Base-by-base conservation (phyloP, 2,113 vertebrate genomes). In the Lophochroa leadbeateri region DNA sequence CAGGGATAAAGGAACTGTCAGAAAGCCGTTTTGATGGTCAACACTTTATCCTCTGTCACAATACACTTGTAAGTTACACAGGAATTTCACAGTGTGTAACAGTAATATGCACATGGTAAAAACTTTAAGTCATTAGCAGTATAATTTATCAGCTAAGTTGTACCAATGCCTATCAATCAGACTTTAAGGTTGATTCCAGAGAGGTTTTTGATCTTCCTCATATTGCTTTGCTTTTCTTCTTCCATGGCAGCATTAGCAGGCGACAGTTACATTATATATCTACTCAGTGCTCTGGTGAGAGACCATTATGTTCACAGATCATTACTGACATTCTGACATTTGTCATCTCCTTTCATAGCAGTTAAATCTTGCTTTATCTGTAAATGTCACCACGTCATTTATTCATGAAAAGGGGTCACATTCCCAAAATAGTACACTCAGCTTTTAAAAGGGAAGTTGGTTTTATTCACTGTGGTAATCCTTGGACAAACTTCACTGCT, bases 271-370 rank as follows among this genome's bases (percentile, higher is more conserved):
- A 96, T 97, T 98, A 96, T 97, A 97, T 97, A 98, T 97, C 98
- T 97, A 96, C 96, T 97, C 97, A 60, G 94, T 44, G 92, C 96
- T 97, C 97, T 97, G 97, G 97, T 97, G 96, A 97, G 97, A 98
- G 98, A 97, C 97, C 98, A 98, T 98, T 98, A 98, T 98, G 98
- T 98, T 98, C 97, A 97, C 97, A 93, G 97, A 98, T 98, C 98
- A 98, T 98, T 98, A 98, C 96, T 98, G 98, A 98, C 98, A 98
- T 97, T 97, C 97, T 98, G 98, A 98, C 98, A 98, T 98, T 98
- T 98, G 98, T 98, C 98, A 98, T 98, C 97, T 97, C 94, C 97
- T 98, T 98, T 98, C 98, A 98, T 96, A 98, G 97, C 98, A 97
- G 98, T 98, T 98, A 98, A 98, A 98, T 98, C 98, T 98, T 97